A percentile compares a stretch with the other conserved stretches of the same genome.
Evolutionary conservation across 2,113 vertebrate genomes (phyloP).

Genomic region (Harpagus bidentatus): DNA sequence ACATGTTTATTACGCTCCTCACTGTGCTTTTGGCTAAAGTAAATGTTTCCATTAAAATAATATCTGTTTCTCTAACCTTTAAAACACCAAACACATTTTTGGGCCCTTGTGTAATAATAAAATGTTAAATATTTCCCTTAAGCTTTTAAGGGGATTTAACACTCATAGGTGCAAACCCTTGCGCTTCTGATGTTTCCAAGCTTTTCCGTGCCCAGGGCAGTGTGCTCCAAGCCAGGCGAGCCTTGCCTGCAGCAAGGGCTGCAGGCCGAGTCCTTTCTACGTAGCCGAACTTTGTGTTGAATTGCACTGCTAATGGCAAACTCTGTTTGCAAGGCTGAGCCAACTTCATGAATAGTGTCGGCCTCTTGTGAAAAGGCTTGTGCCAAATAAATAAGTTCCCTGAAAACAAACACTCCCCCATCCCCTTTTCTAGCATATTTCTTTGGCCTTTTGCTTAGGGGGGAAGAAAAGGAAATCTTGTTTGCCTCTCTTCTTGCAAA

Average conservation of each 20-base stretch:
- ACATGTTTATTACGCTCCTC: not conserved
- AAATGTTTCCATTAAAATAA: not conserved
- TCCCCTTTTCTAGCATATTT: not conserved
- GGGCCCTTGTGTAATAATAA: not conserved
- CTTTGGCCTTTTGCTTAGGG: not conserved
- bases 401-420: not conserved
- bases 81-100: not conserved
- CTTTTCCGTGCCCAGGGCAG: not conserved
- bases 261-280: not conserved
- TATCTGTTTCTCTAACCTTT: not conserved
- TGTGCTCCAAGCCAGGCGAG: not conserved
- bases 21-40: not conserved
- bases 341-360: not conserved
- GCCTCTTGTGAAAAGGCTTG: not conserved
- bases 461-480: not conserved
- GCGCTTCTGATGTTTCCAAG: not conserved
- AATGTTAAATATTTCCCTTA: not conserved
- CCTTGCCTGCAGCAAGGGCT: not conserved
- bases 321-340: not conserved
- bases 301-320: not conserved
- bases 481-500: not conserved
- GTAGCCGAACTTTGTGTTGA: not conserved
- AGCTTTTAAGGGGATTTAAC: not conserved
- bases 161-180: not conserved
- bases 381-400: not conserved